These are phyloP conservation scores for Hystrix cristata DNA, from an alignment of 2,113 vertebrate species.

Conservation along the genomic window DNA sequence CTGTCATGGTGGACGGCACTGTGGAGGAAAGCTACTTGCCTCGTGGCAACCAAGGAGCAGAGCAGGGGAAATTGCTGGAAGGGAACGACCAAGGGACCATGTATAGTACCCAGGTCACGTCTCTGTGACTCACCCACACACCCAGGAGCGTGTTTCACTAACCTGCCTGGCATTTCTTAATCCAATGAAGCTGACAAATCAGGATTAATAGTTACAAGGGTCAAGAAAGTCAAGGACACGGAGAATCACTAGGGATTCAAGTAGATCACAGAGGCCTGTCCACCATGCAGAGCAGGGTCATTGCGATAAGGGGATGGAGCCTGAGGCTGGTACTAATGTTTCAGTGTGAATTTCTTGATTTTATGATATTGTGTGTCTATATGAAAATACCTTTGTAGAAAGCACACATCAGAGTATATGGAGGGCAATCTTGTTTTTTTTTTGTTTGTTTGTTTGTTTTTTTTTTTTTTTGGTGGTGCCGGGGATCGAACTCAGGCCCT, in stretches of 20 bases:
- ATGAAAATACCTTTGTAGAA: slow-evolving; percentile 19
- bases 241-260: background rate
- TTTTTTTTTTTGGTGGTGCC: too few relatives aligned
- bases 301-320: background rate
- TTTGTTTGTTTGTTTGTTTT: too few relatives aligned
- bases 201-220: background rate
- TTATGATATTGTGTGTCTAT: background rate
- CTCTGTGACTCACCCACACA: background rate
- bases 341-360: background rate
- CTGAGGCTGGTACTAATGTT: background rate
- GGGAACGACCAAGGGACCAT: fast-evolving
- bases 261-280: background rate
- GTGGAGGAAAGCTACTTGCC: background rate
- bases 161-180: background rate
- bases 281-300: background rate
- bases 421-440: background rate
- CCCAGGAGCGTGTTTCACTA: background rate
- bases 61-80: background rate
- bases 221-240: background rate
- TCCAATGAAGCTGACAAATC: background rate
- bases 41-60: background rate
- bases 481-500: too few relatives aligned
- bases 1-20: background rate
- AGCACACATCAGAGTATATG: background rate
- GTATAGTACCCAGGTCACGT: background rate